Conservation (phyloP, 2,888 invertebrate genomes). For the Parnassius orleans region DNA sequence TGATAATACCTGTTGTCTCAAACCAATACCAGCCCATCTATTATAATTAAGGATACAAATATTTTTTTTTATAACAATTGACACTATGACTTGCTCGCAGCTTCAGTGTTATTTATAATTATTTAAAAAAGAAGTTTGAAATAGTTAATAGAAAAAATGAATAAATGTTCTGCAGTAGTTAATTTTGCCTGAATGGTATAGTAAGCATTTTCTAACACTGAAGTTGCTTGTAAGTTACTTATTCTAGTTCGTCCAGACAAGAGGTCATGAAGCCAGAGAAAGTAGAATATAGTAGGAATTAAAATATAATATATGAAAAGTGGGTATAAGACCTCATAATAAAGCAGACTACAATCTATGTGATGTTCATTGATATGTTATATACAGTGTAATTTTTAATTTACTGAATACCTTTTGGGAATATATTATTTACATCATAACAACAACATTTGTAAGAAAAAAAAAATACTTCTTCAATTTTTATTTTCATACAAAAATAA, state of each 20-base stretch:
- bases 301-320: too few species aligned
- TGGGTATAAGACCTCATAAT: too few species aligned
- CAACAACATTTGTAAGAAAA: too few species aligned
- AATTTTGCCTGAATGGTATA: not conserved
- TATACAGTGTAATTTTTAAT: too few species aligned
- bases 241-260: constrained; percentile 16
- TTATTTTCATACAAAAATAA: too few species aligned
- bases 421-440: too few species aligned
- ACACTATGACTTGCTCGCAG: constrained; percentile 9
- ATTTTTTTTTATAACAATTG: constrained; percentile 10
- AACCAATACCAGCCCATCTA: constrained; percentile 3
- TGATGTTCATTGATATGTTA: too few species aligned
- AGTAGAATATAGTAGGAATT: too few species aligned
- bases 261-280: not conserved
- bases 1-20: constrained; percentile 4
- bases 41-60: constrained; percentile 11
- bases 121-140: not conserved
- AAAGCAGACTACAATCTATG: too few species aligned
- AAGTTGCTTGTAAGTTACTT: constrained; percentile 4
- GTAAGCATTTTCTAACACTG: constrained; percentile 1
- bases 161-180: not conserved
- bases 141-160: not conserved
- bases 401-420: too few species aligned
- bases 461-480: too few species aligned
- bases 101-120: not conserved